Percentiles rank a stretch among this genome's conserved stretches.
phyloP scores from a whole-genome alignment of 2,888 invertebrate genomes.

The Oxytorus armatus region DNA sequence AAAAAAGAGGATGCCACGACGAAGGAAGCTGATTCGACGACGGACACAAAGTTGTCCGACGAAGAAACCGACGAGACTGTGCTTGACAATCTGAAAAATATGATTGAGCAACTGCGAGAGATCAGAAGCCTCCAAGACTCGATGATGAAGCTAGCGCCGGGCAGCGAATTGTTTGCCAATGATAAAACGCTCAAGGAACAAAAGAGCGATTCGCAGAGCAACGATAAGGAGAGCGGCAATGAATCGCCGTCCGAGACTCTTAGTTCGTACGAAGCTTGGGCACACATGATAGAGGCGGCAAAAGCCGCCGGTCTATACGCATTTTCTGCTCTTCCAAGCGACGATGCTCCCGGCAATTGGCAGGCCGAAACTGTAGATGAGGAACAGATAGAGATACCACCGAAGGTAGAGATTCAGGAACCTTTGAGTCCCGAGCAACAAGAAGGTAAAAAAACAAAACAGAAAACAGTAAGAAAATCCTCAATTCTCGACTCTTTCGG shows the following conservation, averaged over 20 bases:
- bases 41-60: constrained; percentile 72
- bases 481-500: no score
- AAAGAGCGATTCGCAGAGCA: constrained; percentile 69
- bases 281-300: constrained; percentile 72
- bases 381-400: constrained; percentile 80
- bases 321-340: constrained; percentile 44
- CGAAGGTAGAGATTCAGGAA: constrained; percentile 85
- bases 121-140: constrained; percentile 75
- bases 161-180: constrained; percentile 69
- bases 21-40: constrained; percentile 61
- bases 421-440: constrained; percentile 88
- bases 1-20: constrained; percentile 54
- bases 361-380: constrained; percentile 70
- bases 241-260: constrained; percentile 38
- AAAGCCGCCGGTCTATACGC: constrained; percentile 70
- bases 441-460: constrained; percentile 86
- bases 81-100: constrained; percentile 72
- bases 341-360: constrained; percentile 68
- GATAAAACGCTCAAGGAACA: constrained; percentile 73
- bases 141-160: constrained; percentile 75
- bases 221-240: constrained; percentile 45
- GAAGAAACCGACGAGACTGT: constrained; percentile 50
- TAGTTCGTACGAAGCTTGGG: constrained; percentile 71
- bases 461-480: no score
- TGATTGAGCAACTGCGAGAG: constrained; percentile 75